Base-by-base conservation (phyloP, 2,888 invertebrate genomes). In the Melangyna quadrimaculata region DNA sequence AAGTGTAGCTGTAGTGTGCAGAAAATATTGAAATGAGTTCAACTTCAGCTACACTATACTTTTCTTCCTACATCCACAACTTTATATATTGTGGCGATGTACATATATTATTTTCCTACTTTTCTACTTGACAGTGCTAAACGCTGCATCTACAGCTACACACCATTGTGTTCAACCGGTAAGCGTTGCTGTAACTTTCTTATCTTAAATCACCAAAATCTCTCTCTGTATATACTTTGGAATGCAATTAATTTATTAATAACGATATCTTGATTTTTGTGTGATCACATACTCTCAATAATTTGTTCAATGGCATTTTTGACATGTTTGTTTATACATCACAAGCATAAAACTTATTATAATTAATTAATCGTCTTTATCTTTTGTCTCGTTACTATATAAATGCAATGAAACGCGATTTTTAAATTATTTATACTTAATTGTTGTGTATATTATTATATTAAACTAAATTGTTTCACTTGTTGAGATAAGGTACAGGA, bases 381-480 rank as follows among this genome's bases (percentile, higher is more conserved):
- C 24, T 40, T 59, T 48, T 71, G 37, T 57, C 19, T 22, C n/a
- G n/a, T 74, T 40, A 53, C 9, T 61, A 43, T 61, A 43, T 84
- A 81, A 86, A 86, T 86, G 81, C 81, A 81, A 81, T 81, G 80
- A 86, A 86, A 86, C 72, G 81, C 86, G 65, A 37, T 73, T 77
- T 35, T 81, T 78, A 77, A 86, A 81, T 86, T 81, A 86, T 81
- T 29, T 70, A 78, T 81, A 86, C 86, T 86, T 86, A 86, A 81
- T 69, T 77, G 59, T 40, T 78, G 86, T 86, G 77, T 86, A 73
- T 86, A 81, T 77, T 86, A 81, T 77, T 86, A 86, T 81, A 86
- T 86, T 84, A 86, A 78, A 69, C 86, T 86, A 81, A 57, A 29
- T 81, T 81, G 65, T 65, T 80, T 81, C 81, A 81, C 45, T 81